Evolutionary conservation across 2,113 vertebrate genomes (phyloP).

Genomic region (Mandrillus leucophaeus): DNA sequence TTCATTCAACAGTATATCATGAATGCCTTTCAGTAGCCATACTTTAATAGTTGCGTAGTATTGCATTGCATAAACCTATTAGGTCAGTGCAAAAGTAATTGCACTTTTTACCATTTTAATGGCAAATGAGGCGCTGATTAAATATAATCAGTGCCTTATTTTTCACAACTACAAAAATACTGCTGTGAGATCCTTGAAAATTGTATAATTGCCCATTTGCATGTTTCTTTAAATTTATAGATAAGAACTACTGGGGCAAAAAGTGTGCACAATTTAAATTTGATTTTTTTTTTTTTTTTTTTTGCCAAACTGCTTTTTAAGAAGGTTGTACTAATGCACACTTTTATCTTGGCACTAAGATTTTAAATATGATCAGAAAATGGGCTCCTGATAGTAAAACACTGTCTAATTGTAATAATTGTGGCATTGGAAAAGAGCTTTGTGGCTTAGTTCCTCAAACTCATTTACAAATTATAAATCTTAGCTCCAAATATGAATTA

Average conservation of each 20-base stretch:
- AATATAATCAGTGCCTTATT: background rate
- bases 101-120: too few relatives aligned
- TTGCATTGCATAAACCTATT: background rate
- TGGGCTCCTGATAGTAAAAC: background rate
- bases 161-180: background rate
- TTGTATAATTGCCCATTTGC: background rate
- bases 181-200: constrained; percentile 5
- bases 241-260: background rate
- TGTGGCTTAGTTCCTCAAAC: background rate
- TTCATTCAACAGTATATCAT: background rate
- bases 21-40: background rate
- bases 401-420: background rate
- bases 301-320: background rate
- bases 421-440: background rate
- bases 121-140: too few relatives aligned
- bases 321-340: background rate
- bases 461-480: background rate
- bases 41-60: background rate
- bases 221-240: background rate
- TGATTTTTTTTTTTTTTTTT: background rate
- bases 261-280: background rate
- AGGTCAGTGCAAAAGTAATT: too few relatives aligned
- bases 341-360: background rate
- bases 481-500: background rate
- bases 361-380: background rate